phyloP scores from a whole-genome alignment of 2,113 vertebrate genomes.

The Dissostichus mawsoni region DNA sequence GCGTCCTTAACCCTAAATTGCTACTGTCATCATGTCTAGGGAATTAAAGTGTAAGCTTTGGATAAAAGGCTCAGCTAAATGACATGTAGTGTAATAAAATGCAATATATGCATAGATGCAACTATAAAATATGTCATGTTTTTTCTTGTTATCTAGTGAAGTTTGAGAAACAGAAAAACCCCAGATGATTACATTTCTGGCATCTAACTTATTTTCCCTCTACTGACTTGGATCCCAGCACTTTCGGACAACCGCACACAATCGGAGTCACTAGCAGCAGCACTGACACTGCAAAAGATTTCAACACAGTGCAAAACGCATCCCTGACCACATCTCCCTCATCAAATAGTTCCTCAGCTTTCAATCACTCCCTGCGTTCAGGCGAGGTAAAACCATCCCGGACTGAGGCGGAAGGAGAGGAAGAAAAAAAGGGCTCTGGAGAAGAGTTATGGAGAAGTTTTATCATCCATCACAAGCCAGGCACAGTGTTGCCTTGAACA shows the following conservation, averaged over 20 bases:
- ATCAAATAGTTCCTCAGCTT: conserved; percentile 26
- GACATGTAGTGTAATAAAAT: too few species aligned
- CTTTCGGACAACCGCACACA: conserved; percentile 16
- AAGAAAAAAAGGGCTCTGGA: background rate
- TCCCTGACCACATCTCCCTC: conserved; percentile 39
- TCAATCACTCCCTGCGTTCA: conserved; percentile 55
- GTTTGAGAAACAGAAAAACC: background rate
- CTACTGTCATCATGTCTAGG: too few species aligned
- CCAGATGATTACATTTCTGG: background rate
- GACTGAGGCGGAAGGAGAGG: conserved; percentile 6
- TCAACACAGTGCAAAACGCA: conserved; percentile 16
- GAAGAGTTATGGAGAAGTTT: conserved; percentile 68
- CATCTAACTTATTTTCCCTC: conserved; percentile 54
- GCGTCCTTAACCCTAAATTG: too few species aligned
- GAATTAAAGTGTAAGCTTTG: too few species aligned
- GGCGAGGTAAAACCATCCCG: conserved; percentile 39
- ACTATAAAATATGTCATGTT: background rate
- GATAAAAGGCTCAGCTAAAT: too few species aligned
- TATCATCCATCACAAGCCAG: conserved; percentile 61
- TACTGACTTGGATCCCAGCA: conserved; percentile 54
- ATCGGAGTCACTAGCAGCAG: conserved; percentile 5
- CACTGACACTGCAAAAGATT: background rate
- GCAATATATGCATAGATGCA: too few species aligned
- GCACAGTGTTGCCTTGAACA: conserved; percentile 73
- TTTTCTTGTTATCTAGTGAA: conserved; percentile 4